Conservation (phyloP, 2,888 invertebrate species). For the Hetaerina titia region DNA sequence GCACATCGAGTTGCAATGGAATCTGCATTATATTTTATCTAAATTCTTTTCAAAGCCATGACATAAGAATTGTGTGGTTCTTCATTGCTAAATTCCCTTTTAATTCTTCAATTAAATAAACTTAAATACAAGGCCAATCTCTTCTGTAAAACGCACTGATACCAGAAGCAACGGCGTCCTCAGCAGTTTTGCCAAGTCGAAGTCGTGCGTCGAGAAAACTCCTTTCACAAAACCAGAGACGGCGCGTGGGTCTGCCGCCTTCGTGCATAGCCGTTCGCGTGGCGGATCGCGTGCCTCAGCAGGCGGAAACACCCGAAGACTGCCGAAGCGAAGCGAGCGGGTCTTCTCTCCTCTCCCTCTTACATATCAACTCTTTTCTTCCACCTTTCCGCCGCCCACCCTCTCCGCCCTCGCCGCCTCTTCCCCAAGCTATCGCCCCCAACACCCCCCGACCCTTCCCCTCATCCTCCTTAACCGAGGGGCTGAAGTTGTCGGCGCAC, state of each 20-base stretch:
- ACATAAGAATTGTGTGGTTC: no score
- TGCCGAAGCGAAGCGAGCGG: slow-evolving; percentile 33
- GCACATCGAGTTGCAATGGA: no score
- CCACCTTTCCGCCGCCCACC: background rate
- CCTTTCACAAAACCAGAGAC: background rate
- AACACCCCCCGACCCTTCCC: background rate
- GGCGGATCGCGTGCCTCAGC: slow-evolving; percentile 51
- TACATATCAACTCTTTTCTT: slow-evolving; percentile 30
- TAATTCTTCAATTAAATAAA: no score
- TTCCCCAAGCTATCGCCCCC: background rate
- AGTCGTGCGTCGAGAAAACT: background rate
- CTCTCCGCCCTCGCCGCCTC: background rate
- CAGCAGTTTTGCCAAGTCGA: background rate
- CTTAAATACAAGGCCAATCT: no score
- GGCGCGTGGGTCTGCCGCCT: slow-evolving; percentile 40
- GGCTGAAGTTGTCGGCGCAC: slow-evolving; percentile 16
- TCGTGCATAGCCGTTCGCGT: slow-evolving; percentile 42
- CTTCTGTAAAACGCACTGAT: background rate
- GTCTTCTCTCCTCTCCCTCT: background rate
- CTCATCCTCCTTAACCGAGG: background rate
- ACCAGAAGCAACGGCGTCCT: background rate
- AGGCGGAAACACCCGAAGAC: slow-evolving; percentile 33
- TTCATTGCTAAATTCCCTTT: no score
- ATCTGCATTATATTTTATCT: no score
- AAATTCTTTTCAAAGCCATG: no score